Base-by-base conservation (phyloP, 2,113 vertebrate genomes). In the Chauna torquata region DNA sequence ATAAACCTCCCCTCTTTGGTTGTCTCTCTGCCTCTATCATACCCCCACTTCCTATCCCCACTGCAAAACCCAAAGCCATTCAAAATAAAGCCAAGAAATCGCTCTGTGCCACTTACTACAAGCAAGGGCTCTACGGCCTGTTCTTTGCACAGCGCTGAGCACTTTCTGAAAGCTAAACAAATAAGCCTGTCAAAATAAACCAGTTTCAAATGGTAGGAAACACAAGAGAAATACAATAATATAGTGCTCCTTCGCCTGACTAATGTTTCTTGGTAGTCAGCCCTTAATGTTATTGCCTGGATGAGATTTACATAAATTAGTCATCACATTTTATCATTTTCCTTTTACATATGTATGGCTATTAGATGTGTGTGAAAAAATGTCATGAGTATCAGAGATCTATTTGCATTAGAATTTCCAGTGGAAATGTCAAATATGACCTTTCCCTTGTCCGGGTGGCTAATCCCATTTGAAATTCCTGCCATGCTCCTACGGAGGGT, bases 351-450 rank as follows among this genome's bases (percentile, higher is more conserved):
- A 95, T 96, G 96, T 92, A 96, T 93, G 83, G 78, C 71, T 97
- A 88, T 86, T 96, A 84, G 89, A 94, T 65, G 92, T 64, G 78
- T 80, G 91, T 96, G 90, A 95, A 97, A 96, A 98, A 98, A 97
- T 94, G 96, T 90, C 91, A 66, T 44, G 80, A 95, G 94, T 95
- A 96, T 96, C 97, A 97, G 93, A 95, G 91, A 66, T 96, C 94
- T 98, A 96, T 98, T 98, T 98, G 98, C 96, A 97, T 98, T 98
- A 98, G 98, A 97, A 98, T 98, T 98, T 98, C 97, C 97, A 98
- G 97, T 98, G 98, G 98, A 98, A 98, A 98, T 98, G 98, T 97
- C 97, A 97, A 98, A 97, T 97, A 94, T 98, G 98, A 98, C 98
- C 98, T 98, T 97, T 98, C 96, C 83, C 97, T 98, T 98, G 98